These are phyloP conservation scores for Yponomeuta sedellus DNA, from an alignment of 2,888 invertebrate species.

Conservation along the genomic window DNA sequence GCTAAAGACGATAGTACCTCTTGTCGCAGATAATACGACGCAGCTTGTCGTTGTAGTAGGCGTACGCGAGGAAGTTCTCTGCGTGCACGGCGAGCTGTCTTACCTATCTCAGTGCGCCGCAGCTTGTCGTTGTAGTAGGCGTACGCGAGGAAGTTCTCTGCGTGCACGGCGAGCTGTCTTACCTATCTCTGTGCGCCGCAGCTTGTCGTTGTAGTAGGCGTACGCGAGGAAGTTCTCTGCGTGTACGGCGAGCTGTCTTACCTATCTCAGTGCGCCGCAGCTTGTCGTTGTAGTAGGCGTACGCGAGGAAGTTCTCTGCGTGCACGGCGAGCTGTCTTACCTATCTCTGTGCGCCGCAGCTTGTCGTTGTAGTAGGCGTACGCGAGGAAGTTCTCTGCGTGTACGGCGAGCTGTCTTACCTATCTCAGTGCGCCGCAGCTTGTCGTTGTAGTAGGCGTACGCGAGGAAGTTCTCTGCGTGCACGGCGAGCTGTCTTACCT, in stretches of 20 bases:
- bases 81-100: constrained; percentile 92
- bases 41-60: constrained; percentile 95
- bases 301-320: constrained; percentile 97
- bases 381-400: constrained; percentile 97
- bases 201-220: constrained; percentile 94
- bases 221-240: constrained; percentile 98
- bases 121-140: constrained; percentile 95
- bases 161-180: constrained; percentile 88
- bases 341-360: constrained; percentile 92
- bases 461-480: constrained; percentile 98
- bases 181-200: constrained; percentile 92
- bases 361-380: constrained; percentile 97
- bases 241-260: constrained; percentile 86
- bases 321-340: constrained; percentile 86
- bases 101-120: constrained; percentile 90
- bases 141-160: constrained; percentile 98
- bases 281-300: constrained; percentile 95
- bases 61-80: constrained; percentile 97
- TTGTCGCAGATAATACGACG: too few relatives aligned
- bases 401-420: too few relatives aligned
- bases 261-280: constrained; percentile 92
- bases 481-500: too few relatives aligned
- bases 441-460: constrained; percentile 95
- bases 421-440: constrained; percentile 93
- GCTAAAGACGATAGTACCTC: too few relatives aligned